Evolutionary conservation across 2,113 vertebrate genomes (phyloP), one percentile per base, ranked within the genome.

Genomic region (Cephalopterus ornatus): DNA sequence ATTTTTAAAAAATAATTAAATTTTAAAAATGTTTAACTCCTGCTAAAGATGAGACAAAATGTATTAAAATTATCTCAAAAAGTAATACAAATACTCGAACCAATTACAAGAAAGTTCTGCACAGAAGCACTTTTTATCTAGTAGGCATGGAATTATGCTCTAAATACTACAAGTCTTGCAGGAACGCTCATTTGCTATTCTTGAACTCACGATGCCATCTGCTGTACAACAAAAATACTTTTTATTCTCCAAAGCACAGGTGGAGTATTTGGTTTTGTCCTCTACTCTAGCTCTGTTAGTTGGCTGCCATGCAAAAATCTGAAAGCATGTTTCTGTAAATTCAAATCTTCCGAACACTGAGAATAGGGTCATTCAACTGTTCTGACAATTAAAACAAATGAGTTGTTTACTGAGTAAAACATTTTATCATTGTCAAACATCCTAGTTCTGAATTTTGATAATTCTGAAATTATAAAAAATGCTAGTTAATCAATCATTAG

Each of bases 201-300:
- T 59, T 93, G 92, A 96, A 81, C 72, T 86, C 41, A 83, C 6
- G 90, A 88, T 92, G 96, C 95, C 95, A 96, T 33, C 96, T 97
- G 82, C 95, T 96, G 96, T 92, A 92, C 90, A 94, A 74, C 23
- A 44, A 74, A 77, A n/a, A 14, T 37, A 86, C 18, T 83, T 56
- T 53, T 49, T 55, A 53, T 79, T 62, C 41, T 85, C 32, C 67
- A 80, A 27, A 73, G 33, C 33, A 76, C 2, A 70, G 39, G 23
- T 55, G 41, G 67, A 47, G 7, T 42, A 74, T 46, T 55, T 3
- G 5, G 27, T 44, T n/a, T n/a, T 2, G 1, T 52, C 44, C 21
- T 76, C 41, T 30, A 70, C 14, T 80, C 56, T 33, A 66, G 32
- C 11, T 67, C 35, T 92, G 23, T 47, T 62, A 76, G 27, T 70